Base-by-base conservation (phyloP, 2,797 vertebrate species). In the Craterocephalus amniculus region DNA sequence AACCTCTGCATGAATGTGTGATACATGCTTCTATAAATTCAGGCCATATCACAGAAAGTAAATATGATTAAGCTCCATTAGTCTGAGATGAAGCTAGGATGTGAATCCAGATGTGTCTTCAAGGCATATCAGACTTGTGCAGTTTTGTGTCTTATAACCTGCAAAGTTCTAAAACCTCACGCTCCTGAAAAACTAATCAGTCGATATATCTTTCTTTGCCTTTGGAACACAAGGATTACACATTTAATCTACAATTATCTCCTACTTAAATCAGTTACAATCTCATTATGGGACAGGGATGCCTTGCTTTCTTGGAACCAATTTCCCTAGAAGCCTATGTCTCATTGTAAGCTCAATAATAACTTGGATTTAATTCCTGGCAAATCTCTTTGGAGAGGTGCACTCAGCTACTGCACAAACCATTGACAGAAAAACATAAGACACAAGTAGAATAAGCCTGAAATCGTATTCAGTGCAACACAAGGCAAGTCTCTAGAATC, bases 181-280 rank as follows among this genome's bases (percentile, higher is more conserved):
- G 74, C 35, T n/a, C 45, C 63, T 45, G 61, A 74, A 84, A 79
- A 70, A 72, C 24, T 79, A 87, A 88, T 89, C 83, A 78, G 63
- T 27, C 9, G 63, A 76, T 72, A 75, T 71, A 81, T 88, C 73
- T 79, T 48, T 45, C 60, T 69, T 82, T 83, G 80, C 83, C 83
- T 81, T 76, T 74, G 80, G 83, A 85, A 81, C 43, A 58, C 54
- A 59, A 71, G 83, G 84, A 91, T 91, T 92, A 89, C 86, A 88
- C 63, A 65, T 85, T 79, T 88, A 88, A 91, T 87, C 81, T 79
- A 64, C 75, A 88, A 86, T 91, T 87, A 83, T 86, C 85, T 86
- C 66, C 76, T 73, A 58, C 79, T 91, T 87, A 89, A 84, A 89
- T 89, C 87, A 87, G 73, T 89, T 76, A 35, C 80, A 86, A 87